Evolutionary conservation across 2,113 vertebrate species (phyloP).

Genomic region (Chauna torquata): DNA sequence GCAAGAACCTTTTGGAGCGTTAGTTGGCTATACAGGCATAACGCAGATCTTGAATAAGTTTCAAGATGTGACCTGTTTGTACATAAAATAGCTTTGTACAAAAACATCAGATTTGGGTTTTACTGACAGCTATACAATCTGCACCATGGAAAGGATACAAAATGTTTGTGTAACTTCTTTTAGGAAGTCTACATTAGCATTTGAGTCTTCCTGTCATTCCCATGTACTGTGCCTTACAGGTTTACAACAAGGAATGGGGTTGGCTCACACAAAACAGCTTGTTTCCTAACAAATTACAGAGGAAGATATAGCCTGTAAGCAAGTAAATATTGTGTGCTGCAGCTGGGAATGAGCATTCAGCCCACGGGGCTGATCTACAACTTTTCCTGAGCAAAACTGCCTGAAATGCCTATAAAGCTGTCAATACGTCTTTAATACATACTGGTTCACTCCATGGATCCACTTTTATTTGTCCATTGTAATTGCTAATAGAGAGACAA

Average conservation of each 20-base stretch:
- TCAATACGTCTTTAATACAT: background rate
- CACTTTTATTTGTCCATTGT: background rate
- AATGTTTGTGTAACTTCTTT: background rate
- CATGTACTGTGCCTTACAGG: background rate
- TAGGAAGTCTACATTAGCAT: background rate
- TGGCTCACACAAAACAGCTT: background rate
- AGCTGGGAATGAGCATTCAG: background rate
- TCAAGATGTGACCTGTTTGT: conserved; percentile 10
- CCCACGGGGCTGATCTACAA: background rate
- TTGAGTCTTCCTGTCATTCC: background rate
- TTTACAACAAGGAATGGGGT: background rate
- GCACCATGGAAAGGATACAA: background rate
- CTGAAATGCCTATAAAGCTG: background rate
- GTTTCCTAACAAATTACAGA: background rate
- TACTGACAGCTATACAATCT: background rate
- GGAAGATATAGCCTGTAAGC: background rate
- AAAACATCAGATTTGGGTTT: background rate
- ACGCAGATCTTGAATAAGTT: conserved; percentile 27
- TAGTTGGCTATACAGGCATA: conserved; percentile 11
- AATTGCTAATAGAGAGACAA: background rate
- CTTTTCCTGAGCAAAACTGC: background rate
- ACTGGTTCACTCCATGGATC: background rate
- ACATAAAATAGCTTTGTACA: background rate
- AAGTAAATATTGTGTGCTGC: fast-evolving
- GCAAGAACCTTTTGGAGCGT: conserved; percentile 47